Percentiles rank a stretch among this genome's conserved stretches.
Evolutionary conservation across 2,888 invertebrate species (phyloP).

Genomic region (Lamellibrachia satsuma): DNA sequence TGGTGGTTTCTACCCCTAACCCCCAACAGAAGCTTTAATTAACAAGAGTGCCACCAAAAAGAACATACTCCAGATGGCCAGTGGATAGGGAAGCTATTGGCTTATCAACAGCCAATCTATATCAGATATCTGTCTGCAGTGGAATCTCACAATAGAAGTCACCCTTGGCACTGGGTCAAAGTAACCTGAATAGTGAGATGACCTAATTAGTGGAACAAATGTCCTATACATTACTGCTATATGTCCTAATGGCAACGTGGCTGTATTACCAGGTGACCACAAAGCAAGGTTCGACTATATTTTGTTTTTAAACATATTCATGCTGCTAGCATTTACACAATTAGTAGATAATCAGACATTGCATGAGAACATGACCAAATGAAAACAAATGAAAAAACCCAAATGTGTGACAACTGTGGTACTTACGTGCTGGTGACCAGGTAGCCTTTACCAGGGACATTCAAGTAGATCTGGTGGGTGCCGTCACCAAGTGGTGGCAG

Average conservation of each 20-base stretch:
- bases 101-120: no score
- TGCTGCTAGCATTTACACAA: no score
- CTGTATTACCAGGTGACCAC: neutral
- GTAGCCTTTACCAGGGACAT: neutral
- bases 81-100: no score
- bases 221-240: no score
- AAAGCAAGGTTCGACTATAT: neutral
- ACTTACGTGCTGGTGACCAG: neutral
- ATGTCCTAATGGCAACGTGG: no score
- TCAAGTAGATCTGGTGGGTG: neutral
- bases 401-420: neutral
- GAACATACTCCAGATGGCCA: neutral
- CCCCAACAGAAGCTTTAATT: neutral
- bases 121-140: no score
- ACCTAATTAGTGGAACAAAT: no score
- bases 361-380: neutral
- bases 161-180: no score
- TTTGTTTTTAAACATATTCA: neutral
- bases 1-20: neutral
- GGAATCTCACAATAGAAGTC: no score
- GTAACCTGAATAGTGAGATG: no score
- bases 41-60: neutral
- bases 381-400: neutral
- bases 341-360: neutral
- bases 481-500: constrained; percentile 9